These are phyloP conservation scores for Melipona quadrifasciata DNA, from an alignment of 1,140 invertebrate species.

Conservation along the genomic window DNA sequence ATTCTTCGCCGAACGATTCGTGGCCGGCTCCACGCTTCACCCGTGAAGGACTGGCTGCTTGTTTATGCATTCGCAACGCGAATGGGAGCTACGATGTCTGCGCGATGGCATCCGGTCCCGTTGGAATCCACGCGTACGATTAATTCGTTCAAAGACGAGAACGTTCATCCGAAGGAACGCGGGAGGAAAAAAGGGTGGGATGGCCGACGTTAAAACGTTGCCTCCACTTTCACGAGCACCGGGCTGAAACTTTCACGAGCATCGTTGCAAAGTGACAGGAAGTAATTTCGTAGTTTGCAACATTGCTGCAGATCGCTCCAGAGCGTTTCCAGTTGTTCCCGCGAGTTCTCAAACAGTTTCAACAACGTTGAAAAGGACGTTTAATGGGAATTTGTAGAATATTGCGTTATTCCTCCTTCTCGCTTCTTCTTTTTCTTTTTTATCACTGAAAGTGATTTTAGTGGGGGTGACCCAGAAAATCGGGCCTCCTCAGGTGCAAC, in stretches of 20 bases:
- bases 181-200: too few species aligned
- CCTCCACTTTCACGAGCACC: not conserved
- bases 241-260: not conserved
- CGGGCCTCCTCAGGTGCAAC: too few species aligned
- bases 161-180: not conserved
- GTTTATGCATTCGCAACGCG: not conserved
- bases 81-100: not conserved
- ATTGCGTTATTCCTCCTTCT: not conserved
- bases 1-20: conserved; percentile 22
- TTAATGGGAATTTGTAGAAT: not conserved
- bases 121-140: not conserved
- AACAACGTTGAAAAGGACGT: not conserved
- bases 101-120: not conserved
- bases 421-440: not conserved
- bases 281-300: not conserved
- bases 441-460: too few species aligned
- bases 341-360: not conserved
- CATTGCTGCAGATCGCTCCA: not conserved
- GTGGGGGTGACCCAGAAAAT: too few species aligned
- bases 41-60: conserved; percentile 20
- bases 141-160: not conserved
- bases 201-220: not conserved
- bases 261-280: not conserved
- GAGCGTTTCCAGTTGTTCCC: not conserved
- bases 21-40: conserved; percentile 2